Evolutionary conservation across 2,888 invertebrate genomes (phyloP).

Genomic region (Acrobasis suavella): DNA sequence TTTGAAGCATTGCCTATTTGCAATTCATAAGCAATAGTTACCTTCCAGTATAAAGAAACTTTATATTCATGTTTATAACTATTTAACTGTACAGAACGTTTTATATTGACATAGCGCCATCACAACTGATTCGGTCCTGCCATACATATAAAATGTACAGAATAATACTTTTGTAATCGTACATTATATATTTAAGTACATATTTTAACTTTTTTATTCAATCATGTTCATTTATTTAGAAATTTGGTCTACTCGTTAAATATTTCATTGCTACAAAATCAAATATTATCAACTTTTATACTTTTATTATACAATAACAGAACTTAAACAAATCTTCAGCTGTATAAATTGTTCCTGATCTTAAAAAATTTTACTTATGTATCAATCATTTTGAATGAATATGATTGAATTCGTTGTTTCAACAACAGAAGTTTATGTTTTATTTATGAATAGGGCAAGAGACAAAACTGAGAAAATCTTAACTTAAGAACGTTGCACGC

Average conservation of each 20-base stretch:
- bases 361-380: too few relatives aligned
- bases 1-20: conserved; percentile 43
- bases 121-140: conserved; percentile 13
- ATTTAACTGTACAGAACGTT: conserved; percentile 14
- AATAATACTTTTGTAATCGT: conserved; percentile 11
- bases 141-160: conserved; percentile 12
- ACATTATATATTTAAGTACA: conserved; percentile 20
- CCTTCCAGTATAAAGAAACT: conserved; percentile 31
- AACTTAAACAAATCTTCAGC: too few relatives aligned
- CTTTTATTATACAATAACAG: too few relatives aligned
- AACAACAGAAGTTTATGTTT: conserved; percentile 1
- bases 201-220: conserved; percentile 21
- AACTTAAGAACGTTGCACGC: too few relatives aligned
- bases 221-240: conserved; percentile 8
- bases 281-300: too few relatives aligned
- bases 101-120: background rate
- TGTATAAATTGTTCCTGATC: too few relatives aligned
- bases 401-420: conserved; percentile 22
- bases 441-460: conserved; percentile 1
- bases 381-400: background rate
- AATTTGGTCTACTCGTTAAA: too few relatives aligned
- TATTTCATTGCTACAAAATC: too few relatives aligned
- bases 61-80: conserved; percentile 21
- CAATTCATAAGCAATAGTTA: conserved; percentile 56
- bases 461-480: conserved; percentile 3